Conservation (phyloP, 2,113 vertebrate species). For the Eulacestoma nigropectus region DNA sequence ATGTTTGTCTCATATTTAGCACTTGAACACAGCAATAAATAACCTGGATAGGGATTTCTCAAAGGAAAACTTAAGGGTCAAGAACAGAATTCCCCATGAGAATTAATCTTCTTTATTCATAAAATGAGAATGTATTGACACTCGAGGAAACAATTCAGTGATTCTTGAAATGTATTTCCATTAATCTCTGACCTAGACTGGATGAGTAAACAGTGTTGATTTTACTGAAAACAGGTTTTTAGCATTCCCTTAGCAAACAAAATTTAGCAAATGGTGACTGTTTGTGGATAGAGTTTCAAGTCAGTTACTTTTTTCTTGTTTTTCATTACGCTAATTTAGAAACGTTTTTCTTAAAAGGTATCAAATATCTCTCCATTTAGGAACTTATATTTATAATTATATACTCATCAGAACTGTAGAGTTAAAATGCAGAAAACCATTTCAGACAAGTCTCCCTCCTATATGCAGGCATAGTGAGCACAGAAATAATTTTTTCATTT, state of each 20-base stretch:
- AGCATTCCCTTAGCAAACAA: not conserved
- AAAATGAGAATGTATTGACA: not conserved
- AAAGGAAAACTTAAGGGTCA: not conserved
- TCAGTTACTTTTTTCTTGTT: not conserved
- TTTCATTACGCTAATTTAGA: not conserved
- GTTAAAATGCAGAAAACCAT: not conserved
- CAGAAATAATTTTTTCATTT: not conserved
- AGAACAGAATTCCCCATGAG: not conserved
- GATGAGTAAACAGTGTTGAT: not conserved
- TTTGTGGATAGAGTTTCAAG: not conserved
- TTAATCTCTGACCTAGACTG: not conserved
- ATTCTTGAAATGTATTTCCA: not conserved
- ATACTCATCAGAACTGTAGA: not conserved
- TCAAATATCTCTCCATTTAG: not conserved
- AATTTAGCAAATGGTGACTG: not conserved
- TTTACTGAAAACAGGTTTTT: not conserved
- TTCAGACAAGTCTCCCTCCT: not conserved
- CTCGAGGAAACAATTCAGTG: not conserved
- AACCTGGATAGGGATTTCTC: not conserved
- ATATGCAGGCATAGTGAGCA: not conserved
- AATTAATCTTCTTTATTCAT: not conserved
- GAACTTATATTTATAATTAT: not conserved
- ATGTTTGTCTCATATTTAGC: not conserved
- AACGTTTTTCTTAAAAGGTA: not conserved
- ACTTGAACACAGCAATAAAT: not conserved